These are phyloP conservation scores for Odontocerum albicorne DNA, from an alignment of 2,888 invertebrate species.

Conservation along the genomic window DNA sequence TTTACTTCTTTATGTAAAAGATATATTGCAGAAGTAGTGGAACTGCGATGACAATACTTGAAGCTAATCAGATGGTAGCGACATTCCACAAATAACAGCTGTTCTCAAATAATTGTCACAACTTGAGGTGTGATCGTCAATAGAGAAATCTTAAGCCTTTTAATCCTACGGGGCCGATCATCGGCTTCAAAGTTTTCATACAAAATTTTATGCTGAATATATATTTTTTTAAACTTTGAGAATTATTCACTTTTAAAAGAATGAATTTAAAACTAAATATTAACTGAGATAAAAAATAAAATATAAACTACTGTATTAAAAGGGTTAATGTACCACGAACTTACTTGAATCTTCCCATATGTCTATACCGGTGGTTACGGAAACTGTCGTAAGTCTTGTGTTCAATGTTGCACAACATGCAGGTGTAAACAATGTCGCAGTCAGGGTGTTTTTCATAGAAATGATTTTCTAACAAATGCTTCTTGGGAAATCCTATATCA, in stretches of 20 bases:
- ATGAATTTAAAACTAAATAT: too few species aligned
- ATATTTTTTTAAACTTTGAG: too few species aligned
- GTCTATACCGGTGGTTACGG: conserved; percentile 7
- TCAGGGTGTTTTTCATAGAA: not conserved
- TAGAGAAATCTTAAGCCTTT: not conserved
- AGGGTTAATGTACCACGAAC: not conserved
- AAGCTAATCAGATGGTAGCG: too few species aligned
- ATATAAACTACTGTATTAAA: too few species aligned
- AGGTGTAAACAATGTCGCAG: not conserved
- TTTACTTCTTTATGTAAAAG: not conserved
- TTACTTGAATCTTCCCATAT: conserved; percentile 14
- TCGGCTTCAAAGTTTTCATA: too few species aligned
- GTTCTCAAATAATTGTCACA: too few species aligned
- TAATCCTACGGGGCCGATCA: too few species aligned
- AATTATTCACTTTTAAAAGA: too few species aligned
- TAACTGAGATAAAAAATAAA: too few species aligned
- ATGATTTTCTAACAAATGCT: not conserved
- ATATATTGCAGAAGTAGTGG: not conserved
- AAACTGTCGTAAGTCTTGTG: conserved; percentile 5
- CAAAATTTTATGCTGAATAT: too few species aligned
- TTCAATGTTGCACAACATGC: conserved; percentile 4
- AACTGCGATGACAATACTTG: too few species aligned
- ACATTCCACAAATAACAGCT: too few species aligned
- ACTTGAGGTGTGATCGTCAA: not conserved
- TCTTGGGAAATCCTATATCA: not conserved